Evolutionary conservation across 2,888 invertebrate genomes (phyloP), one percentile per base, ranked within the genome.

Genomic region (Drosophila affinis): DNA sequence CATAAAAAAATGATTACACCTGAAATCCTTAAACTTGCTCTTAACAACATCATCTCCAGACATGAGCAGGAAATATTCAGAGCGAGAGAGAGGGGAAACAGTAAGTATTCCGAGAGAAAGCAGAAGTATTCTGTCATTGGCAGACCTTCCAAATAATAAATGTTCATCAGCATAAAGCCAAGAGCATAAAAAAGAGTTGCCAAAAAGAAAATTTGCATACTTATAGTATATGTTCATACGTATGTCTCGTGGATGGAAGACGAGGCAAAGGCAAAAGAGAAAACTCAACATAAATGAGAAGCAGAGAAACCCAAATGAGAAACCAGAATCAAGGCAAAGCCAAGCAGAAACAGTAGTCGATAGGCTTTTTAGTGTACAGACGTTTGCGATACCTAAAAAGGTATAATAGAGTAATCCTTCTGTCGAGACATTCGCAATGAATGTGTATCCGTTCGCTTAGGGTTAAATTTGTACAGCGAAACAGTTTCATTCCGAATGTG

Each of bases 141-240:
- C 69, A 69, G 52, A 69, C 53, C 52, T 53, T 68, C 48, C 14
- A 39, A 39, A 39, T 39, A 39, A 39, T n/a, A 39, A 39, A 39
- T 39, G 39, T 39, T 39, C 39, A 58, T 45, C 18, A 32, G 24
- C 48, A 49, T 39, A 18, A 29, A 67, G 21, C 46, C 21, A 68
- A 67, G 58, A 48, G 14, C 56, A 52, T 45, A 47, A 55, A 52
- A 65, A 58, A 54, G 45, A 69, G 69, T 68, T 55, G 69, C 14
- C 39, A 39, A 45, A 68, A 69, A 46, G 58, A 47, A 48, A 44
- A 68, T 69, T 49, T 54, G 27, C 54, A 68, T 53, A 67, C 7
- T 21, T 68, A 18, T 44, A 55, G 21, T 21, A 21, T 21, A 21
- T 21, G 3, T 21, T 3, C 3, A 3, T 21, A 21, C 3, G 3